Base-by-base conservation (phyloP, 2,888 invertebrate species). In the Sthenelais limicola region DNA sequence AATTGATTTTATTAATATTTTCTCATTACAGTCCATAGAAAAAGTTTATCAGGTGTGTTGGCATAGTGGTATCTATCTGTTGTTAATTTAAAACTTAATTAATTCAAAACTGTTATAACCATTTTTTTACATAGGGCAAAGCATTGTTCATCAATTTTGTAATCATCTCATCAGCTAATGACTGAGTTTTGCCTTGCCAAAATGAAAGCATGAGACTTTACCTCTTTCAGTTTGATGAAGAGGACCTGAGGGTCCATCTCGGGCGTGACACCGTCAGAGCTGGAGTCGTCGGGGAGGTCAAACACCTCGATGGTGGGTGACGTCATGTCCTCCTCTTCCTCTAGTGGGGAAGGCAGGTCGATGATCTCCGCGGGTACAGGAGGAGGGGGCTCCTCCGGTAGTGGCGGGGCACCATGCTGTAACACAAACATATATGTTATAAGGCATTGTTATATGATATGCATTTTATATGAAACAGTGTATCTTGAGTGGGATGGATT, bases 191-290 rank as follows among this genome's bases (percentile, higher is more conserved):
- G 12, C 12, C 47, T 18, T 12, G 47, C 12, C 12, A 43, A 15
- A n/a, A 43, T 43, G 47, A 12, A 28, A 15, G n/a, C n/a, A 15
- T 73, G n/a, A n/a, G n/a, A n/a, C n/a, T n/a, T 74, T 72, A 88
- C 88, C 84, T 88, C 88, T 75, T 88, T 88, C 32, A 88, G 78
- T 74, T 87, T 88, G 66, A 87, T 82, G 76, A 85, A 86, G 43
- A 88, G 79, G 18, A 85, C 84, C 71, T 87, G 85, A 3, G 85
- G 79, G 76, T 88, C 87, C 82, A 86, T 86, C 67, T 88, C 88
- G 0, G 87, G 87, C 4, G 86, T 85, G 7, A 83, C 82, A n/a
- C 85, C 82, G 43, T 86, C 87, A 68, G 86, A 86, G 77, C 87
- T 86, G 43, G 83, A 84, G 68, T 84, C 86, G 15, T 78, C 81